Evolutionary conservation across 2,113 vertebrate genomes (phyloP).

Genomic region (Epinephelus moara): DNA sequence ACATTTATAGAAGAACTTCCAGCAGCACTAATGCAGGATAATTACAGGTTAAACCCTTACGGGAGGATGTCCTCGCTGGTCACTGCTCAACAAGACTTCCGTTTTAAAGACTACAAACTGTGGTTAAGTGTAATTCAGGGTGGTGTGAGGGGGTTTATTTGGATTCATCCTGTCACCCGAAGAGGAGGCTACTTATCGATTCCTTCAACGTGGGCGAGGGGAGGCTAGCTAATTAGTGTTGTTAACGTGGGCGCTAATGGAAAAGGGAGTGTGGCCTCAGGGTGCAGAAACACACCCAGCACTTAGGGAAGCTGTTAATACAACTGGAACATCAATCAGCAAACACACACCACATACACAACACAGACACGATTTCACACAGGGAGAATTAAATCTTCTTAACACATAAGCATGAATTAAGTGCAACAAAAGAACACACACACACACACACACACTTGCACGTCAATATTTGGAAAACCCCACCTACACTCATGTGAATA

Average conservation of each 20-base stretch:
- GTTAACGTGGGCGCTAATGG: conserved; percentile 75
- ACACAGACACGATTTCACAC: neutral
- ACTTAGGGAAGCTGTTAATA: conserved; percentile 61
- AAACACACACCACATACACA: conserved; percentile 23
- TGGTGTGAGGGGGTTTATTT: conserved; percentile 33
- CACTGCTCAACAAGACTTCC: neutral
- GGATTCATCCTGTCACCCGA: conserved; percentile 24
- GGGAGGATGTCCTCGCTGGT: neutral
- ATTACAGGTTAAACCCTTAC: neutral
- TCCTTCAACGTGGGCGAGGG: conserved; percentile 45
- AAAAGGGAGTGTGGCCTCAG: conserved; percentile 59
- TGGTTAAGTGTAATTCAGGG: conserved; percentile 12
- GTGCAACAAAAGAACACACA: neutral
- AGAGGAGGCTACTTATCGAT: conserved; percentile 59
- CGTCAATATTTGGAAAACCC: conserved; percentile 1
- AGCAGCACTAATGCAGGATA: neutral
- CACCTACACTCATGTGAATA: neutral
- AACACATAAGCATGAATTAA: neutral
- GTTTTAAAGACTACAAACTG: conserved; percentile 20
- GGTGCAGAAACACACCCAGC: conserved; percentile 59
- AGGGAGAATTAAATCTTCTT: conserved; percentile 1
- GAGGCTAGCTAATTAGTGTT: conserved; percentile 69
- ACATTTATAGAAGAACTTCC: neutral
- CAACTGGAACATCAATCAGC: conserved; percentile 26
- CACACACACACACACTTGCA: neutral